These are phyloP conservation scores for Lasioglossum marginatum DNA, from an alignment of 2,888 invertebrate genomes.

Conservation along the genomic window DNA sequence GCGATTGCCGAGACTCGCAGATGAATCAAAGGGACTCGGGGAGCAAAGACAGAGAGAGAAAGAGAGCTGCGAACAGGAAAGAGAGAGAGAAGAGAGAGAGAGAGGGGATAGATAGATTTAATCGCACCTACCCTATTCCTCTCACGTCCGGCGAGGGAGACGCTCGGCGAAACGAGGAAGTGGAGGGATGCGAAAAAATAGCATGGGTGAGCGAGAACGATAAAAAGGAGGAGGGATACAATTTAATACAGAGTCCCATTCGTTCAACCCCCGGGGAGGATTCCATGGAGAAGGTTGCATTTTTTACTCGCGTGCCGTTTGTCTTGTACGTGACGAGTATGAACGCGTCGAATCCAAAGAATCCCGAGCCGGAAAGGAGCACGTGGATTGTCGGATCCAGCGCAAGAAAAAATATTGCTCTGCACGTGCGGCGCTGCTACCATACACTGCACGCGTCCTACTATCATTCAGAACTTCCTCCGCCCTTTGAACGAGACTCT, in stretches of 20 bases:
- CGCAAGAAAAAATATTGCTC: conserved; percentile 20
- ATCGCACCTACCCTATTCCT: conserved; percentile 72
- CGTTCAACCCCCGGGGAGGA: conserved; percentile 58
- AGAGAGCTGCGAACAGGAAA: conserved; percentile 21
- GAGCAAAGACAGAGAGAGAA: conserved; percentile 33
- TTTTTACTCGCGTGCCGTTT: conserved; percentile 66
- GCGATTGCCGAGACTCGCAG: conserved; percentile 31
- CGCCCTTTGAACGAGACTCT: not conserved
- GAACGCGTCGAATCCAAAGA: conserved; percentile 56
- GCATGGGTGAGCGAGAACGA: conserved; percentile 9
- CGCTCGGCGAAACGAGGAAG: conserved; percentile 44
- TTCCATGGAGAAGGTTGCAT: conserved; percentile 59
- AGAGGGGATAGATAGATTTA: conserved; percentile 67
- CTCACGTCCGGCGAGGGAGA: conserved; percentile 68
- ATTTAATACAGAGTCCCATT: conserved; percentile 69
- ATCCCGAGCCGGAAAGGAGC: conserved; percentile 38
- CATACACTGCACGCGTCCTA: not conserved
- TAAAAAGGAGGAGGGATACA: conserved; percentile 41
- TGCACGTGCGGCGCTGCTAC: conserved; percentile 4
- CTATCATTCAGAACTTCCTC: not conserved
- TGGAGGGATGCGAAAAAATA: not conserved
- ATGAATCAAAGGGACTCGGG: conserved; percentile 41
- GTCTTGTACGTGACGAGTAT: conserved; percentile 68
- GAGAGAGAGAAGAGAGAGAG: not conserved
- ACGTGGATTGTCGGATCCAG: conserved; percentile 16